These are phyloP conservation scores for Odocoileus hemionus DNA, from an alignment of 2,113 vertebrate species.

Conservation along the genomic window DNA sequence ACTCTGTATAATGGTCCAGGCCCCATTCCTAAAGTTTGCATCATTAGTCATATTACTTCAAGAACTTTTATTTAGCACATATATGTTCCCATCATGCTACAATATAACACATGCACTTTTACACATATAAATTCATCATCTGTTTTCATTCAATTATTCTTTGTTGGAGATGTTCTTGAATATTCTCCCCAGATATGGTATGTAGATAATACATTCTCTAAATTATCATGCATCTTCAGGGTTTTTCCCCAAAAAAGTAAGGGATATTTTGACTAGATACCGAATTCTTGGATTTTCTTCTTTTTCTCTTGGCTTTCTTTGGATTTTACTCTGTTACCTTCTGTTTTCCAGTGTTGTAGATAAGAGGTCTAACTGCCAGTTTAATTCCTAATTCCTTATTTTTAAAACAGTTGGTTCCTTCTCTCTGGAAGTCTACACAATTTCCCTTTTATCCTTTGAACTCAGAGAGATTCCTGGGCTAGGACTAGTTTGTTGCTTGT, in stretches of 20 bases:
- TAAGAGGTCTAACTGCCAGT: not conserved
- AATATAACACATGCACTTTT: not conserved
- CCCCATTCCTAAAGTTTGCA: not conserved
- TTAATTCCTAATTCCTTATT: not conserved
- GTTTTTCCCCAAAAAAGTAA: not conserved
- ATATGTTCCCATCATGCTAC: not conserved
- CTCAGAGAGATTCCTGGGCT: not conserved
- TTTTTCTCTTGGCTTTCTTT: not conserved
- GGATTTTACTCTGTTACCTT: not conserved
- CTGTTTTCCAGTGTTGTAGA: not conserved
- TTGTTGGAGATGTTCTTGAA: not conserved
- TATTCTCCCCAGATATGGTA: not conserved
- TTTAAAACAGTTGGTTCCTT: constrained; percentile 7
- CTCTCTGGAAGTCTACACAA: not conserved
- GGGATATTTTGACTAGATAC: not conserved
- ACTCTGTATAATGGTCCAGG: not conserved
- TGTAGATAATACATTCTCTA: not conserved
- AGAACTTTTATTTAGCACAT: not conserved
- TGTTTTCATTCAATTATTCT: not conserved
- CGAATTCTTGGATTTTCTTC: not conserved
- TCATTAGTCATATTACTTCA: not conserved
- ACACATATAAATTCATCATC: not conserved
- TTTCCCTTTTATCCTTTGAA: constrained; percentile 22
- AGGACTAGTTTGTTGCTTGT: not conserved
- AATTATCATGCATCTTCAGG: not conserved